phyloP scores from a whole-genome alignment of 2,113 vertebrate genomes.

The Lathamus discolor region DNA sequence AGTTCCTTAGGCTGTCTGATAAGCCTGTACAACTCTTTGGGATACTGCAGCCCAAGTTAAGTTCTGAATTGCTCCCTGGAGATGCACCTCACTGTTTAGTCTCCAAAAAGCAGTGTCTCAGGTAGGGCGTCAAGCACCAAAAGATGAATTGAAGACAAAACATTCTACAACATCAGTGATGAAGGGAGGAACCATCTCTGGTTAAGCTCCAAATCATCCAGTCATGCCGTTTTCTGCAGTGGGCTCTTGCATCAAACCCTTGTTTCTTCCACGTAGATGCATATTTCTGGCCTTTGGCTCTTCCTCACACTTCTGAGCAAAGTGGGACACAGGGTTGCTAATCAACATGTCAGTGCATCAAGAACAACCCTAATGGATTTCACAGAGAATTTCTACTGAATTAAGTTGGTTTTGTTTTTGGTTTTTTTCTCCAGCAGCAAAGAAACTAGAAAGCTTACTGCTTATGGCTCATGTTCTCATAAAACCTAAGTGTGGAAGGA shows the following conservation, averaged over 20 bases:
- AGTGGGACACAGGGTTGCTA: background rate
- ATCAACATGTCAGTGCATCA: background rate
- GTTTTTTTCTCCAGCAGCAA: background rate
- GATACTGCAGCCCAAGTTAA: background rate
- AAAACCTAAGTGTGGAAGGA: background rate
- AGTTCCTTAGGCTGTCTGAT: background rate
- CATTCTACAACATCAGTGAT: background rate
- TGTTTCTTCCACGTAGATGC: background rate
- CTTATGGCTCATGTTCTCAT: background rate
- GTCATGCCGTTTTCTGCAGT: background rate
- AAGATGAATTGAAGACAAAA: background rate
- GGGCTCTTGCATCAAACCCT: background rate
- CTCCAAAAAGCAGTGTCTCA: background rate
- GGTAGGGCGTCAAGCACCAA: background rate
- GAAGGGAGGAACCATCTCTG: background rate
- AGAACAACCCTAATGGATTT: background rate
- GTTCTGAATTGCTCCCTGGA: background rate
- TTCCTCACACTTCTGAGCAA: background rate
- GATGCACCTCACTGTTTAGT: background rate
- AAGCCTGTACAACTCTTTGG: background rate
- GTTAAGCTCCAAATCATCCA: background rate
- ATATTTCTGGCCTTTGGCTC: background rate
- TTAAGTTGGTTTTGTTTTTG: background rate
- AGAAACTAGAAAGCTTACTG: background rate
- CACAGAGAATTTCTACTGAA: background rate